A percentile compares a stretch with the other conserved stretches of the same genome.
Evolutionary conservation across 2,113 vertebrate species (phyloP).

Genomic region (Gymnorhina tibicen): DNA sequence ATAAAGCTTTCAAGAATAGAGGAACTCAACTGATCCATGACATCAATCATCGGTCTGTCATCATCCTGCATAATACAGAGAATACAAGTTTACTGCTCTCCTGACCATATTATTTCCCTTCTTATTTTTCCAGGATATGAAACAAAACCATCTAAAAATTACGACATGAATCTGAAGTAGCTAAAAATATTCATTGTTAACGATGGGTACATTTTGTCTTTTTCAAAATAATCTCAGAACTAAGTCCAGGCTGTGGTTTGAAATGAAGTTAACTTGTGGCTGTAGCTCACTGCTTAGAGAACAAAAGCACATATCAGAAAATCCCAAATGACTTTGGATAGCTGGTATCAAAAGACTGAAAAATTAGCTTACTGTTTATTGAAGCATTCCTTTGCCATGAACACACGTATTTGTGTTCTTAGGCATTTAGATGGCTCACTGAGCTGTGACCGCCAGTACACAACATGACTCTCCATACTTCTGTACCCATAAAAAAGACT

Average conservation of each 20-base stretch:
- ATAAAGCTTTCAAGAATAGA: slow-evolving; percentile 96
- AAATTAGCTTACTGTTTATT: slow-evolving; percentile 10
- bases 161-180: not conserved
- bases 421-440: slow-evolving; percentile 22
- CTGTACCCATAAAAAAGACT: not conserved
- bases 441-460: not conserved
- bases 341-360: slow-evolving; percentile 14
- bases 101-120: not conserved
- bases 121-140: not conserved
- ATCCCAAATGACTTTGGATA: slow-evolving; percentile 11
- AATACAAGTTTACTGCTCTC: slow-evolving; percentile 1
- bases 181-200: not conserved
- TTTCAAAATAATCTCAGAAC: not conserved
- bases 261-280: slow-evolving; percentile 17
- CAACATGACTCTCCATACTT: not conserved
- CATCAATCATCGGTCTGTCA: slow-evolving; percentile 97
- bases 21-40: slow-evolving; percentile 97
- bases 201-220: not conserved
- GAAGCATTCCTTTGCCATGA: slow-evolving; percentile 29
- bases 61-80: slow-evolving; percentile 81
- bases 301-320: slow-evolving; percentile 32
- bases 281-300: not conserved
- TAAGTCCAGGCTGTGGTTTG: not conserved
- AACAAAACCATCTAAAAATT: not conserved
- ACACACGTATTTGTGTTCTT: slow-evolving; percentile 41